Evolutionary conservation across 1,140 invertebrate species (phyloP).

Genomic region (Eubasilissa regina): DNA sequence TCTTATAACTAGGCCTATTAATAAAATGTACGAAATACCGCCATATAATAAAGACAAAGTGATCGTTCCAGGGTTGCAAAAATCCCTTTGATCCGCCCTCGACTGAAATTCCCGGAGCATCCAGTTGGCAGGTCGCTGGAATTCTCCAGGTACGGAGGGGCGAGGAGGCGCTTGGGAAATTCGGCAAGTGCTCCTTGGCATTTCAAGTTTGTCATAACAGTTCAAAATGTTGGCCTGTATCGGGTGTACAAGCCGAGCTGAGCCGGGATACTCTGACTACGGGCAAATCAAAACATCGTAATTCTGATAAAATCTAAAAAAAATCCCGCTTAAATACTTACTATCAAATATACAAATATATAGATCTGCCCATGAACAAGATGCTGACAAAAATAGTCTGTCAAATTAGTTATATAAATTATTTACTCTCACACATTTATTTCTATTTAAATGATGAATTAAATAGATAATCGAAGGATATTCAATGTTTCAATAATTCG

Average conservation of each 20-base stretch:
- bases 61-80: not conserved
- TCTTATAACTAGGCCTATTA: not conserved
- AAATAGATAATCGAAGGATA: too few species aligned
- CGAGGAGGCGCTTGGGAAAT: conserved; percentile 33
- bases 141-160: not conserved
- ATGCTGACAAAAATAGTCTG: too few species aligned
- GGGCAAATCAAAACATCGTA: not conserved
- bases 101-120: conserved; percentile 6
- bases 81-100: conserved; percentile 12
- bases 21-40: not conserved
- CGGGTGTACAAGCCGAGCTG: not conserved
- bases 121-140: not conserved
- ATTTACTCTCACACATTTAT: too few species aligned
- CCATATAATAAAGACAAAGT: conserved; percentile 26
- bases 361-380: too few species aligned
- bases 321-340: too few species aligned
- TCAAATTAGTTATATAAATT: too few species aligned
- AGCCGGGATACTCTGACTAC: not conserved
- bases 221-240: conserved; percentile 21
- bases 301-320: too few species aligned
- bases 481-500: too few species aligned
- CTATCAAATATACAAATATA: too few species aligned
- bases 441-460: too few species aligned
- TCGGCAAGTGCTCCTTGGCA: conserved; percentile 15
- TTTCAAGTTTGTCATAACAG: conserved; percentile 40